phyloP scores from a whole-genome alignment of 2,113 vertebrate species.

The Ancistrus triradiatus region DNA sequence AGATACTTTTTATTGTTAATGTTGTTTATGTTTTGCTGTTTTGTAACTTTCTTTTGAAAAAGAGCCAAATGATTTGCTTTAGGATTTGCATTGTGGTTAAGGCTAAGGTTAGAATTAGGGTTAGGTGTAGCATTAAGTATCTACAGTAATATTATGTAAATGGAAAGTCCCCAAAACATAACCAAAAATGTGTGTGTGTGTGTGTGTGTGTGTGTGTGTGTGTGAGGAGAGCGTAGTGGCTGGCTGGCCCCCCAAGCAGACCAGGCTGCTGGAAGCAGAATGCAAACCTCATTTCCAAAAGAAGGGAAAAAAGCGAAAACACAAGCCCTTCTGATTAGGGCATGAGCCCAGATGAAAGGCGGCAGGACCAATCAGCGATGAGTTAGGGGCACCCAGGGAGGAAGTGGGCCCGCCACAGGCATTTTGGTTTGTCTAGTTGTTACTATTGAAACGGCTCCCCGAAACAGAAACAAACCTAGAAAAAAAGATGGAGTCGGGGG shows the following conservation, averaged over 20 bases:
- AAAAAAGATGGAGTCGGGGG: constrained; percentile 2
- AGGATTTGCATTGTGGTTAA: too few relatives aligned
- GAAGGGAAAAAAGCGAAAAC: constrained; percentile 41
- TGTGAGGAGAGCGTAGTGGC: constrained; percentile 27
- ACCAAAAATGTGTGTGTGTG: too few relatives aligned
- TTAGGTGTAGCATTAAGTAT: too few relatives aligned
- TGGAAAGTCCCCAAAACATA: too few relatives aligned
- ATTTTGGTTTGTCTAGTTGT: constrained; percentile 58
- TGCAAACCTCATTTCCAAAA: constrained; percentile 47
- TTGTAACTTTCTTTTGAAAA: too few relatives aligned
- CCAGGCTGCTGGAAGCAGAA: constrained; percentile 46
- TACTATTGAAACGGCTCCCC: constrained; percentile 56
- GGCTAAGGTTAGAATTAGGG: too few relatives aligned
- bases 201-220: constrained; percentile 31
- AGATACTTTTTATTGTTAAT: too few relatives aligned
- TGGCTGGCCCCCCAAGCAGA: constrained; percentile 31
- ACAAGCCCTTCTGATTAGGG: constrained; percentile 49
- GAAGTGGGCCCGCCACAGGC: constrained; percentile 60
- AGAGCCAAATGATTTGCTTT: too few relatives aligned
- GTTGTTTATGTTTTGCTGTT: too few relatives aligned
- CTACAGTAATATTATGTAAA: too few relatives aligned
- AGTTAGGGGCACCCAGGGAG: constrained; percentile 66
- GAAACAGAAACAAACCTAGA: constrained; percentile 51
- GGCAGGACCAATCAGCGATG: constrained; percentile 56
- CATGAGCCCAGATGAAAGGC: constrained; percentile 60